These are phyloP conservation scores for Lasiurus borealis DNA, from an alignment of 2,113 vertebrate species.

Conservation along the genomic window DNA sequence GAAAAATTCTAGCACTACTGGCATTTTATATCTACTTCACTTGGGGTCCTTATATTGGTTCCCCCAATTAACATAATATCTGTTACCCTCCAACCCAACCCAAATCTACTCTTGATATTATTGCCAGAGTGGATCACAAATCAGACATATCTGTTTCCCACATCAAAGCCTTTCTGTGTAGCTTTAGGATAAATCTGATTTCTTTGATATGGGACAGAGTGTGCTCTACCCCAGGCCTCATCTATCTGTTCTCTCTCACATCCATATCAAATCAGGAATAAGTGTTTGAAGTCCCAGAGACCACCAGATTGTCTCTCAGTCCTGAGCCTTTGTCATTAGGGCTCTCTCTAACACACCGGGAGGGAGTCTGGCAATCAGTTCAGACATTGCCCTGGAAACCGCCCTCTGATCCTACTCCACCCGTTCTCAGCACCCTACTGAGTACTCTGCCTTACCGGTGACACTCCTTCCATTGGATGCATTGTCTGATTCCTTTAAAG, in stretches of 20 bases:
- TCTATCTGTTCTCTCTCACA: not conserved
- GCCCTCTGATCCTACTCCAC: not conserved
- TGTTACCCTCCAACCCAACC: accelerated
- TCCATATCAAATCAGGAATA: not conserved
- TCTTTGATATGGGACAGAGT: not conserved
- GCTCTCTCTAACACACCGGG: not conserved
- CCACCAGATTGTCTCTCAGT: not conserved
- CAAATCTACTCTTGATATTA: not conserved
- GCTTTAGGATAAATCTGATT: not conserved
- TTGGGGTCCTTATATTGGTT: not conserved
- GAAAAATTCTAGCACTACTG: not conserved
- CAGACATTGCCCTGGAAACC: not conserved
- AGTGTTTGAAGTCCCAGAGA: not conserved
- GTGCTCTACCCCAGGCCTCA: not conserved
- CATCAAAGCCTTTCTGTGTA: not conserved
- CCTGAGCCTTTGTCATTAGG: not conserved
- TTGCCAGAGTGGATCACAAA: not conserved
- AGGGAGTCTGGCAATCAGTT: accelerated
- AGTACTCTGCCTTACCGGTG: not conserved
- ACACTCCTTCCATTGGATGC: accelerated
- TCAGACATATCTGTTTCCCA: not conserved
- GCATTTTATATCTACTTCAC: not conserved
- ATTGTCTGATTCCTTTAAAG: not conserved
- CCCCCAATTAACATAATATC: not conserved
- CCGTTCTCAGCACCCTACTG: accelerated